Base-by-base conservation (phyloP, 2,113 vertebrate species). In the Epinephelus cyanopodus region DNA sequence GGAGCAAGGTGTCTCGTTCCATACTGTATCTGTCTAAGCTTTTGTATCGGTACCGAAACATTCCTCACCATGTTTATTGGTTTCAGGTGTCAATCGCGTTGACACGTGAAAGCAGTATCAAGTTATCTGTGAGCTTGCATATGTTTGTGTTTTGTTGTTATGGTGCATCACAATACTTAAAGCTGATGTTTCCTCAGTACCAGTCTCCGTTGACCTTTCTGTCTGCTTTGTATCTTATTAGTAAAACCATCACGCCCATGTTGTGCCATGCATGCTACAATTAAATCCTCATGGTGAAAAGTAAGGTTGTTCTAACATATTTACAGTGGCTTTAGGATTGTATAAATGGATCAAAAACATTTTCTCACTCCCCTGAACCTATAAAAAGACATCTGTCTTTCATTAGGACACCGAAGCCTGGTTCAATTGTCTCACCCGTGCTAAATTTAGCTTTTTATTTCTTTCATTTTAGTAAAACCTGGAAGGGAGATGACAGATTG, bases 1-100 rank as follows among this genome's bases (percentile, higher is more conserved):
- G 83, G 79, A 88, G 54, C 39, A 45, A 86, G 81, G 90, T 92
- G 86, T 91, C 86, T 79, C 48, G 61, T 92, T 90, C 84, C 86
- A 74, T 56, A 74, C 58, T 52, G 52, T 81, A 63, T 79, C n/a
- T 64, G 42, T 87, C 72, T 77, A 11, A 14, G 17, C 82, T 81
- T 86, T 86, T 88, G 79, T 86, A 54, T 83, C 57, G 19, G 27
- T 47, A 74, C 61, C 10, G 5, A 82, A 87, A 90, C 79, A 88
- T 89, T 92, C 77, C 64, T 88, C 74, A 53, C 11, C 33, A 58
- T 29, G 25, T 89, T 89, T 71, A 57, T 83, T 74, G 67, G 82
- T 85, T 82, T 93, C 88, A 78, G 57, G 79, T 90, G 73, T 81
- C 87, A 61, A 60, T 74, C 33, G 15, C 39, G 61, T 58, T 77